Evolutionary conservation across 35 echinoderm and acorn worm genomes (phyloP).

Genomic region (Lytechinus pictus): DNA sequence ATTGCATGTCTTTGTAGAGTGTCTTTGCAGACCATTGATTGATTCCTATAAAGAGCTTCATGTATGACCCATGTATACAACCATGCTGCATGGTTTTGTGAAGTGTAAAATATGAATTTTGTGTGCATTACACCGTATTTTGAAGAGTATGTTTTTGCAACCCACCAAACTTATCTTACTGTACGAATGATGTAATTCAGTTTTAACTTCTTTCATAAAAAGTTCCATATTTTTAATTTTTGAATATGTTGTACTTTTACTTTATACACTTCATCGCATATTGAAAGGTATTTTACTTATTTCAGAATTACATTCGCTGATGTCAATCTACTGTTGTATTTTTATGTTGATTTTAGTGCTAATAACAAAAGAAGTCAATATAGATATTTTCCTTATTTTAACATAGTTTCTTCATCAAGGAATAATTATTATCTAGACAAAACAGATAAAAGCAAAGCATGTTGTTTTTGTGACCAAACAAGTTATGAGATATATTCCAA

Average conservation of each 20-base stretch:
- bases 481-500: not conserved
- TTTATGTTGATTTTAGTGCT: not conserved
- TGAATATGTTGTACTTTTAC: not conserved
- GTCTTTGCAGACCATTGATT: not conserved
- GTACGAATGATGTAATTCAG: not conserved
- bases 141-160: slow-evolving; percentile 19
- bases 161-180: slow-evolving; percentile 1
- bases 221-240: not conserved
- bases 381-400: not conserved
- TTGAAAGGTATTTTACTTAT: not conserved
- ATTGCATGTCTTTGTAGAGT: not conserved
- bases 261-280: not conserved
- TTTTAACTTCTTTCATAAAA: not conserved
- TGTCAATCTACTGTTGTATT: not conserved
- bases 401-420: too few relatives aligned
- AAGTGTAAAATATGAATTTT: not conserved
- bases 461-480: not conserved
- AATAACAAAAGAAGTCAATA: not conserved
- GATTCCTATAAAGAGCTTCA: not conserved
- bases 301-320: not conserved
- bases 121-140: not conserved
- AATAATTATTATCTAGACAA: too few relatives aligned
- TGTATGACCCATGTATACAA: not conserved
- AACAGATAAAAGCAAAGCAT: not conserved
- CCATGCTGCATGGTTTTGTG: not conserved